Percentiles rank a stretch among this genome's conserved stretches.
Conservation (phyloP, 1,140 invertebrate species). For the Oscheius sp. region DNA sequence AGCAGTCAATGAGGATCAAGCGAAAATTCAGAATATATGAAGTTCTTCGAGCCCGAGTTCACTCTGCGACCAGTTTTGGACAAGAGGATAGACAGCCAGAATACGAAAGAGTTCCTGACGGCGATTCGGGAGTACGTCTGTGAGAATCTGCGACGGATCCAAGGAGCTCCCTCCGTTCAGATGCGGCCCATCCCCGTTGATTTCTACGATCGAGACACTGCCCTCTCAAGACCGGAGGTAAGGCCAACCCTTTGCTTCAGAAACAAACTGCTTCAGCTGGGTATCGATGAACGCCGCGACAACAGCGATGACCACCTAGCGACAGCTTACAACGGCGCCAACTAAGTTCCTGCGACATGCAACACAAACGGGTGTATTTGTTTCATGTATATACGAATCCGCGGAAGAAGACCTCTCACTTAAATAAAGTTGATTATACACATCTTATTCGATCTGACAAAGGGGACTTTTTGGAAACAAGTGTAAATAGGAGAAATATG, state of each 20-base stretch:
- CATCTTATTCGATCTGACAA: too few species aligned
- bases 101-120: conserved; percentile 70
- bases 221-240: not conserved
- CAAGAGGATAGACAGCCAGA: conserved; percentile 81
- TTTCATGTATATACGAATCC: too few species aligned
- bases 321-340: not conserved
- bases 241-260: not conserved
- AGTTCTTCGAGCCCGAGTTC: conserved; percentile 93
- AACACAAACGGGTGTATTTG: too few species aligned
- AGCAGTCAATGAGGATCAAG: not conserved
- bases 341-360: too few species aligned
- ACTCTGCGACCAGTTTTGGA: conserved; percentile 84
- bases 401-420: too few species aligned
- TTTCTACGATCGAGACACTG: not conserved
- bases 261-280: not conserved
- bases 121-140: conserved; percentile 53
- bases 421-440: too few species aligned
- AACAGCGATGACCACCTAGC: not conserved
- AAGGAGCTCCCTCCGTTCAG: conserved; percentile 54
- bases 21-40: conserved; percentile 74
- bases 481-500: too few species aligned
- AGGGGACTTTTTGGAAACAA: too few species aligned
- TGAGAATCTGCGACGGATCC: conserved; percentile 49
- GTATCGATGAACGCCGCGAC: not conserved
- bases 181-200: conserved; percentile 46